Percentiles rank a stretch among this genome's conserved stretches.
These are phyloP conservation scores for Nasonovia ribisnigri DNA, from an alignment of 2,888 invertebrate species.

Conservation along the genomic window DNA sequence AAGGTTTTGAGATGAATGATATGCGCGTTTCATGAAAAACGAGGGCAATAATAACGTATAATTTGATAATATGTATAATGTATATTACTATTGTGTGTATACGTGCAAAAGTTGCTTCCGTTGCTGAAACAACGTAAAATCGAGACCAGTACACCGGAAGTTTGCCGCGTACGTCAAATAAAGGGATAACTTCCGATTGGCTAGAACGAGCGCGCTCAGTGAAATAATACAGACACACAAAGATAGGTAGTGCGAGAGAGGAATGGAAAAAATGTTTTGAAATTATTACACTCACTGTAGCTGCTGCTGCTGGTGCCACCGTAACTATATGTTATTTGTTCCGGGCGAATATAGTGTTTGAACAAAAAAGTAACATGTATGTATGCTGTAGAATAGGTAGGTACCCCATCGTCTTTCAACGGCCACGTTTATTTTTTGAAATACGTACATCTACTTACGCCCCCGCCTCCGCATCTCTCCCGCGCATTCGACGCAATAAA, in stretches of 20 bases:
- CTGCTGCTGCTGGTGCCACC: neutral
- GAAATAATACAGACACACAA: conserved; percentile 14
- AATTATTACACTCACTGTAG: conserved; percentile 2
- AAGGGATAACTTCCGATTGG: conserved; percentile 45
- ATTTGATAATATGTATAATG: neutral
- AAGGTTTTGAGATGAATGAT: neutral
- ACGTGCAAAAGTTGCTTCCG: conserved; percentile 13
- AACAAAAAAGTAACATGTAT: conserved; percentile 17
- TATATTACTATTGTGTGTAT: neutral
- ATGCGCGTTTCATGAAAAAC: neutral
- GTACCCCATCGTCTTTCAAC: neutral
- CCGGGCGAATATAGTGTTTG: conserved; percentile 2
- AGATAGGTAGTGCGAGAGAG: conserved; percentile 40
- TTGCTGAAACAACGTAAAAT: conserved; percentile 29
- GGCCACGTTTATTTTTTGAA: conserved; percentile 17
- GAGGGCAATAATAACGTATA: conserved; percentile 10
- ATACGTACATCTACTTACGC: neutral
- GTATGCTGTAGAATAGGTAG: neutral
- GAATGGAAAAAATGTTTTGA: neutral
- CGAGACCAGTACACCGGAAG: conserved; percentile 43
- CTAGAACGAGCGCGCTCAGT: neutral
- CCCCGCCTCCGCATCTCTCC: too few relatives aligned
- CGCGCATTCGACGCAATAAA: neutral
- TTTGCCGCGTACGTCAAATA: conserved; percentile 52
- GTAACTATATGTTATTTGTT: conserved; percentile 29